Conservation (phyloP, 2,113 vertebrate species). For the Riparia riparia region DNA sequence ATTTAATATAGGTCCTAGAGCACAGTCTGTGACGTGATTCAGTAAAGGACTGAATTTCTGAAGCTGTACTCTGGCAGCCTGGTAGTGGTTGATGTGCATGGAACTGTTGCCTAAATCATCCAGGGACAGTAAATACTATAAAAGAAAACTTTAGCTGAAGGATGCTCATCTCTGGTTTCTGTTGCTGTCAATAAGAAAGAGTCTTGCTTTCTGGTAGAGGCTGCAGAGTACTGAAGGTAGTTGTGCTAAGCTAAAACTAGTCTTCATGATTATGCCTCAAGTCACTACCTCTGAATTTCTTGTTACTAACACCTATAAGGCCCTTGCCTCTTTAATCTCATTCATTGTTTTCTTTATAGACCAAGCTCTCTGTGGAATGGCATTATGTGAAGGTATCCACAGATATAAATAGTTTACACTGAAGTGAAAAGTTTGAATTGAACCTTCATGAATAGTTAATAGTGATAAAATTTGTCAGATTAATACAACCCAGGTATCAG, state of each 20-base stretch:
- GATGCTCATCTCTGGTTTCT: not conserved
- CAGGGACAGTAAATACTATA: not conserved
- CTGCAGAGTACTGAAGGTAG: not conserved
- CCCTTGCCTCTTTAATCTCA: not conserved
- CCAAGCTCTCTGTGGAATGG: not conserved
- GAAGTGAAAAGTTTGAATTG: not conserved
- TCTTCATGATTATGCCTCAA: not conserved
- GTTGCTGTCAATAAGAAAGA: not conserved
- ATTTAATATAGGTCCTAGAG: not conserved
- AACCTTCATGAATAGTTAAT: not conserved
- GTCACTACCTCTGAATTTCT: not conserved
- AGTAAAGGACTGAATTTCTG: not conserved
- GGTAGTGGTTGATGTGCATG: accelerated
- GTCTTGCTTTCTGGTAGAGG: not conserved
- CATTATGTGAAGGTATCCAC: not conserved
- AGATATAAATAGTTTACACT: not conserved
- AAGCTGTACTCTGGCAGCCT: not conserved
- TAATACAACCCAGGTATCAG: not conserved
- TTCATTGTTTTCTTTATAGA: not conserved
- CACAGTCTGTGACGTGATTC: not conserved
- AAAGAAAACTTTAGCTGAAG: not conserved
- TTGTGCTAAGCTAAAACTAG: not conserved
- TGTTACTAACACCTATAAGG: not conserved
- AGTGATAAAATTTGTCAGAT: not conserved
- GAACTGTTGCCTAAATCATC: not conserved